Percentiles rank a stretch among this genome's conserved stretches.
Evolutionary conservation across 2,113 vertebrate genomes (phyloP).

Genomic region (Boulengeromyrus knoepffleri): DNA sequence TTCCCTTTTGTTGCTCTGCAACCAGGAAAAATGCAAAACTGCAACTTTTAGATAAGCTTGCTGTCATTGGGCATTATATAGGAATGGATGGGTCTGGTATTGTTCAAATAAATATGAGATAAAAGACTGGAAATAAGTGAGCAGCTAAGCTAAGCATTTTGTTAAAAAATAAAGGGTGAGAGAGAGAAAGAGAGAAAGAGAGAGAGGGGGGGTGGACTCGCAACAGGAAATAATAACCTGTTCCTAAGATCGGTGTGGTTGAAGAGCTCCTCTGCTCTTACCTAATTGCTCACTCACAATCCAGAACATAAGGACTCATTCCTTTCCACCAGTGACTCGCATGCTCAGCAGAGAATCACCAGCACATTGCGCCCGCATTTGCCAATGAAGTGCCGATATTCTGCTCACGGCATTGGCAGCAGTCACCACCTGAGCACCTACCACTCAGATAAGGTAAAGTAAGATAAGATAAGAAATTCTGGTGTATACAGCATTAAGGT

Average conservation of each 20-base stretch:
- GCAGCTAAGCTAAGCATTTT: conserved; percentile 11
- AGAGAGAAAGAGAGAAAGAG: neutral
- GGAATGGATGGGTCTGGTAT: conserved; percentile 1
- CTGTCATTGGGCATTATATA: conserved; percentile 4
- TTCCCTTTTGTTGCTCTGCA: conserved; percentile 36
- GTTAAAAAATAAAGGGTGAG: neutral
- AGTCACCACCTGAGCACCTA: neutral
- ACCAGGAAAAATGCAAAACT: conserved; percentile 10
- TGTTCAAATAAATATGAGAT: conserved; percentile 14
- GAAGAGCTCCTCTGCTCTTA: neutral
- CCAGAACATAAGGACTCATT: neutral
- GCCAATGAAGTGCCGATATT: neutral
- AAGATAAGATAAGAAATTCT: neutral
- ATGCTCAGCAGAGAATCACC: neutral
- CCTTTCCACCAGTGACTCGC: neutral
- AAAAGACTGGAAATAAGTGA: neutral
- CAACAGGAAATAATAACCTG: neutral
- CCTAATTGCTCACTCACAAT: neutral
- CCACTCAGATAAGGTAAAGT: neutral
- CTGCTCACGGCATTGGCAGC: neutral
- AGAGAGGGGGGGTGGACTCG: neutral
- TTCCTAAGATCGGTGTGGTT: neutral
- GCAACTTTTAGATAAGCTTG: conserved; percentile 8
- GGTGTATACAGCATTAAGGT: neutral
- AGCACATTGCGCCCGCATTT: neutral